phyloP scores from a whole-genome alignment of 2,888 invertebrate species.

The Dorcus hopei region DNA sequence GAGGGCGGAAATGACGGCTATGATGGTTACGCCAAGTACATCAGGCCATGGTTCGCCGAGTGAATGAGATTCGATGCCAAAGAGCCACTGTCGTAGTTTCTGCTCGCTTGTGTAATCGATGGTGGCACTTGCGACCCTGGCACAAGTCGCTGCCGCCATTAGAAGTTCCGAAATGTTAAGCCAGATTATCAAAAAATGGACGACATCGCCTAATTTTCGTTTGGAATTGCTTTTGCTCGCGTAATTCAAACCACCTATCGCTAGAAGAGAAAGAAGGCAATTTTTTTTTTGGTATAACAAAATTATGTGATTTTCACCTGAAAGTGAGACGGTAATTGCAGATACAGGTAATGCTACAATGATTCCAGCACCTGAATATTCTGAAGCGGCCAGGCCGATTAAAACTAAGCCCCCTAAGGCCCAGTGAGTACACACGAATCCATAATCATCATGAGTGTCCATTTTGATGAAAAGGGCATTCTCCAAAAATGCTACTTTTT shows the following conservation, averaged over 20 bases:
- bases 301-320: conserved; percentile 46
- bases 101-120: conserved; percentile 62
- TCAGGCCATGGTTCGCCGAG: conserved; percentile 64
- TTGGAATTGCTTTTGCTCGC: conserved; percentile 28
- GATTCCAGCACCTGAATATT: conserved; percentile 57
- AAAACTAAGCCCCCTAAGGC: conserved; percentile 58
- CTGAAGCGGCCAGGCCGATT: conserved; percentile 58
- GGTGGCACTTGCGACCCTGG: conserved; percentile 60
- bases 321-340: conserved; percentile 51
- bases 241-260: conserved; percentile 11
- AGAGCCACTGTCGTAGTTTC: conserved; percentile 58
- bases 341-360: conserved; percentile 56
- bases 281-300: not conserved
- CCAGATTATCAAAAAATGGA: conserved; percentile 61
- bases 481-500: no score
- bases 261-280: not conserved
- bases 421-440: conserved; percentile 53
- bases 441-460: conserved; percentile 31
- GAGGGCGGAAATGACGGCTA: conserved; percentile 59
- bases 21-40: conserved; percentile 59
- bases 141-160: conserved; percentile 61
- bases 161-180: conserved; percentile 58
- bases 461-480: conserved; percentile 6
- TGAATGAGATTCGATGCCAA: conserved; percentile 58
- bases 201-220: conserved; percentile 53